Conservation (phyloP, 2,797 vertebrate genomes). For the Lacerta viridis region DNA sequence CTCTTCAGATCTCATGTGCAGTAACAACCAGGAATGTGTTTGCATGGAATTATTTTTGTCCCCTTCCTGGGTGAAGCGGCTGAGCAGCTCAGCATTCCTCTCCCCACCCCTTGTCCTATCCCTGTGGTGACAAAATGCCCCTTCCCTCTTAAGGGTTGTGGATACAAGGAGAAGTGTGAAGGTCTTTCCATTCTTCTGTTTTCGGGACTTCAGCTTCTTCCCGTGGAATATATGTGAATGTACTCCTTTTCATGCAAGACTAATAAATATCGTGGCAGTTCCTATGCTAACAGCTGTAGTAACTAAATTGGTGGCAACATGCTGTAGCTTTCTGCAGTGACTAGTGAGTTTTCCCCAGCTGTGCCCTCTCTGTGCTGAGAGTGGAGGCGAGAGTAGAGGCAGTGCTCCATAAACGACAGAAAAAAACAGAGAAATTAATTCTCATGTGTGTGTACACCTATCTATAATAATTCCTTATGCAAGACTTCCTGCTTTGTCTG, state of each 20-base stretch:
- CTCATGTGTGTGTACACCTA: no score
- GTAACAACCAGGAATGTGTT: slow-evolving; percentile 10
- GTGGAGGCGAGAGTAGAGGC: neutral
- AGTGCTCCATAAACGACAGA: neutral
- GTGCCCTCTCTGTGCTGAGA: neutral
- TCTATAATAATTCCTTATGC: neutral
- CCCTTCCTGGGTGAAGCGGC: neutral
- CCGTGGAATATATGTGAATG: neutral
- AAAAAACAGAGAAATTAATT: neutral
- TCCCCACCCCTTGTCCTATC: neutral
- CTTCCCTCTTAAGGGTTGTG: neutral
- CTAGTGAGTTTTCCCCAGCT: neutral
- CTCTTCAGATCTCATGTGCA: neutral
- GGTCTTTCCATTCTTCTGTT: neutral
- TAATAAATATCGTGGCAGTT: neutral
- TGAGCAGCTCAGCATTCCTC: neutral
- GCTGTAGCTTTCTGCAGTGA: neutral
- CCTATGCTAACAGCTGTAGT: neutral
- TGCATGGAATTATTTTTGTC: slow-evolving; percentile 30
- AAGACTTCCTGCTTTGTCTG: neutral
- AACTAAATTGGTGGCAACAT: neutral
- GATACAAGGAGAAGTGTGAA: neutral
- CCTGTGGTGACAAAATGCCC: slow-evolving; percentile 4
- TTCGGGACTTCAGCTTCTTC: neutral
- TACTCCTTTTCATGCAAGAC: neutral